Percentiles rank a stretch among this genome's conserved stretches.
phyloP scores from a whole-genome alignment of 1,140 invertebrate species.

The Drosophila athabasca region DNA sequence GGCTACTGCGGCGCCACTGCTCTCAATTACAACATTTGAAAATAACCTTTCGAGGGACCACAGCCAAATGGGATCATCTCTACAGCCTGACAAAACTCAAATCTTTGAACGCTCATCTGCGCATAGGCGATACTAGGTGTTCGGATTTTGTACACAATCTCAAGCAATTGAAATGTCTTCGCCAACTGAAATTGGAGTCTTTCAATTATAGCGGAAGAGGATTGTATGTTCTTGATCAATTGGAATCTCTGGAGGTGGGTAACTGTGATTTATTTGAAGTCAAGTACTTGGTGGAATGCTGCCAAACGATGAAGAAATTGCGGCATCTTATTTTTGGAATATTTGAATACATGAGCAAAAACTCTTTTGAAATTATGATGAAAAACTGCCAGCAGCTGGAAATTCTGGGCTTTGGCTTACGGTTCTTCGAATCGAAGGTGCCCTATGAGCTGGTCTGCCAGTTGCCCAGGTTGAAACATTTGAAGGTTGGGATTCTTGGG shows the following conservation, averaged over 20 bases:
- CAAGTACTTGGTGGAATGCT: constrained; percentile 1
- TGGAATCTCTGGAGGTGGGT: constrained; percentile 26
- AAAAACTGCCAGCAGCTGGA: constrained; percentile 22
- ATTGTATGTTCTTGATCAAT: background rate
- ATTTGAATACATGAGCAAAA: background rate
- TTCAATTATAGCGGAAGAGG: constrained; percentile 8
- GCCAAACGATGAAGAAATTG: constrained; percentile 7
- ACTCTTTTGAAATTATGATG: constrained; percentile 19
- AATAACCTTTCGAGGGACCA: background rate
- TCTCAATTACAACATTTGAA: constrained; percentile 2
- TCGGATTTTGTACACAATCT: background rate
- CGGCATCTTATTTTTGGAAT: constrained; percentile 12
- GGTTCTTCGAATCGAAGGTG: background rate
- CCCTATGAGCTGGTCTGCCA: constrained; percentile 15
- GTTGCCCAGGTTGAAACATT: constrained; percentile 36
- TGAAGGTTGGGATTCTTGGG: no score
- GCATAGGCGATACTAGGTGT: no score
- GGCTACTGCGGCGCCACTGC: background rate
- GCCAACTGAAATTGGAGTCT: background rate
- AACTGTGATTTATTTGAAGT: background rate
- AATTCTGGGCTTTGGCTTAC: constrained; percentile 1
- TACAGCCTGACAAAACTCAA: background rate
- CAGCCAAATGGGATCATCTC: background rate
- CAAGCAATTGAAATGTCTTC: background rate
- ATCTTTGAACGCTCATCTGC: constrained; percentile 12